Conservation (phyloP, 2,888 invertebrate genomes). For the Xestia rhomboidea region DNA sequence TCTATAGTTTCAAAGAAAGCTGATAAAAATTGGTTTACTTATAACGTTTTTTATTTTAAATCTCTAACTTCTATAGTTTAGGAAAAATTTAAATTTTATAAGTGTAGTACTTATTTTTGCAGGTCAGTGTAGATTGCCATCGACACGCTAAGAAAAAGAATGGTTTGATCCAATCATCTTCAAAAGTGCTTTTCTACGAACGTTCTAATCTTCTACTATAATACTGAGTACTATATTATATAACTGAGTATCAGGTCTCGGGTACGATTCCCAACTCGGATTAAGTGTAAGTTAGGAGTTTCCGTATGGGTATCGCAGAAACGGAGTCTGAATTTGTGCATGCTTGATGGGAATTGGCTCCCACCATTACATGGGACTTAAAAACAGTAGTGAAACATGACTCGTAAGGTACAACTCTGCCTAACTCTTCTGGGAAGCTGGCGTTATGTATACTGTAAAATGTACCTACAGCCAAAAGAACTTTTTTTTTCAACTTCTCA, state of each 20-base stretch:
- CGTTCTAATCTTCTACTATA: background rate
- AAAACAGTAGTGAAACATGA: background rate
- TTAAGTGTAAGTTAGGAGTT: background rate
- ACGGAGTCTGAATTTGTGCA: background rate
- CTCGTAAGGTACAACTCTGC: background rate
- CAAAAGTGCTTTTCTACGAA: background rate
- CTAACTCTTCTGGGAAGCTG: too few relatives aligned
- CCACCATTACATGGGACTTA: background rate
- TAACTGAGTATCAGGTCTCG: background rate
- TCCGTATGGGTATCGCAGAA: background rate
- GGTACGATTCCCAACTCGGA: background rate
- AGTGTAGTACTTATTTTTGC: too few relatives aligned
- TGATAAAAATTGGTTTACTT: too few relatives aligned
- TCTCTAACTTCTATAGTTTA: too few relatives aligned
- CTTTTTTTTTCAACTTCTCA: background rate
- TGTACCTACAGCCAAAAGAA: background rate
- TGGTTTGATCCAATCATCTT: slow-evolving; percentile 28
- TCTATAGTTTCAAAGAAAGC: too few relatives aligned
- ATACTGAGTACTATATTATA: too few relatives aligned
- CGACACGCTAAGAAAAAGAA: too few relatives aligned
- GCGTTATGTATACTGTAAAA: too few relatives aligned
- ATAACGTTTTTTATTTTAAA: too few relatives aligned
- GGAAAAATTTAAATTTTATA: too few relatives aligned
- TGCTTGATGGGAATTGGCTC: background rate
- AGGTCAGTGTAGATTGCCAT: too few relatives aligned